phyloP scores from a whole-genome alignment of 2,888 invertebrate species.

The Pycnomerus fuliginosus region DNA sequence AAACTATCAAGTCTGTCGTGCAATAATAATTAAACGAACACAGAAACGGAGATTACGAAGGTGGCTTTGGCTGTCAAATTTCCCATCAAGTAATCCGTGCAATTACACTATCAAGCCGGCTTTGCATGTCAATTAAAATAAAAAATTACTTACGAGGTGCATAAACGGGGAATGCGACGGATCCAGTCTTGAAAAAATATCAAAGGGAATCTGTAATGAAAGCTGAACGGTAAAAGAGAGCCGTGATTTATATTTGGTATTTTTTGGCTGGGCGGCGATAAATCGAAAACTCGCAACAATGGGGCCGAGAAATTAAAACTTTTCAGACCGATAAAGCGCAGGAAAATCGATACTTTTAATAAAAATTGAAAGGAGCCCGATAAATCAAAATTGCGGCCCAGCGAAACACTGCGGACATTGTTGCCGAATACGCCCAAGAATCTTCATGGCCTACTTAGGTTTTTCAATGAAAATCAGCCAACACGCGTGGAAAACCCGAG shows the following conservation, averaged over 20 bases:
- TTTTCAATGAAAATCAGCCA: conserved; percentile 38
- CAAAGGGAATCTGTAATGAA: conserved; percentile 30
- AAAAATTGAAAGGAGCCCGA: conserved; percentile 46
- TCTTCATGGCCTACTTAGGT: conserved; percentile 48
- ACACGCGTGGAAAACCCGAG: conserved; percentile 23
- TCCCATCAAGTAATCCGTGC: no score
- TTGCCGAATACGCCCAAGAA: conserved; percentile 49
- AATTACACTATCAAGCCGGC: no score
- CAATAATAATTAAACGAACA: no score
- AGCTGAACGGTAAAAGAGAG: conserved; percentile 17
- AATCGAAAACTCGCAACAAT: conserved; percentile 2
- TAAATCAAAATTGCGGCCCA: conserved; percentile 50
- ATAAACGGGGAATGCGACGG: conserved; percentile 4
- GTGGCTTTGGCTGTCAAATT: no score
- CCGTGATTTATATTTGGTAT: no score
- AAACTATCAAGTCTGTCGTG: no score
- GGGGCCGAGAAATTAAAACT: conserved; percentile 16
- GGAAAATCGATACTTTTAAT: conserved; percentile 47
- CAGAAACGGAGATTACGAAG: no score
- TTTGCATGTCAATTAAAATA: no score
- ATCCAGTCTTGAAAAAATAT: conserved; percentile 7
- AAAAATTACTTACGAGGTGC: conserved; percentile 7
- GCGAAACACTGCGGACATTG: conserved; percentile 45
- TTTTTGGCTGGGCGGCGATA: conserved; percentile 2
- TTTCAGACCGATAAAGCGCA: conserved; percentile 16